A percentile compares a stretch with the other conserved stretches of the same genome.
phyloP scores from a whole-genome alignment of 2,888 invertebrate species.

The Cactoblastis cactorum region DNA sequence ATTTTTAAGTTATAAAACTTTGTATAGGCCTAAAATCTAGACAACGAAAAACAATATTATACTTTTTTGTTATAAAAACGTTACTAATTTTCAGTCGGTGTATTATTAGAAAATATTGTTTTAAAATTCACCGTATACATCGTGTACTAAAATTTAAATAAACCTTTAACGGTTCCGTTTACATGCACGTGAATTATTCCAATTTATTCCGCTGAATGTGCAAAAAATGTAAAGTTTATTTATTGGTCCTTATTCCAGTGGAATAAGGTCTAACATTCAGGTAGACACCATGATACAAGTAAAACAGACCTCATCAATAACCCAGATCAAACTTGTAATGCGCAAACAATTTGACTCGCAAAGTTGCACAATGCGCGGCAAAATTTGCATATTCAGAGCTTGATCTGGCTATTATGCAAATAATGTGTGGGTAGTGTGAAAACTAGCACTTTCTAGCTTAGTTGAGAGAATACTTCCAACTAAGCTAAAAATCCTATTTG shows the following conservation, averaged over 20 bases:
- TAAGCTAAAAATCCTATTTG: no score
- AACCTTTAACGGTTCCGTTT: constrained; percentile 5
- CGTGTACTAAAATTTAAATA: not conserved
- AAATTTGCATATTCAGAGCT: not conserved
- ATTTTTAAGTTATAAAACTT: no score
- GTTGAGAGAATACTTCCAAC: not conserved
- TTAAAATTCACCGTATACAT: not conserved
- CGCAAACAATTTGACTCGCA: constrained; percentile 25
- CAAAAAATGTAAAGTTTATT: not conserved
- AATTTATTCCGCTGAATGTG: constrained; percentile 18
- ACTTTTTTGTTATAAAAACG: no score
- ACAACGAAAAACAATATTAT: no score
- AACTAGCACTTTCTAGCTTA: not conserved
- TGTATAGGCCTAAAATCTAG: no score
- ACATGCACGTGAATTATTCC: constrained; percentile 15
- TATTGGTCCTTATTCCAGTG: not conserved
- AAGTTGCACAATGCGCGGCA: constrained; percentile 15
- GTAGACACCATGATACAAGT: constrained; percentile 17
- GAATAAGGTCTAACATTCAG: not conserved
- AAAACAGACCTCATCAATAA: constrained; percentile 41
- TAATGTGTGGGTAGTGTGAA: not conserved
- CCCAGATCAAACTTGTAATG: constrained; percentile 39
- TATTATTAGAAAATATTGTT: no score
- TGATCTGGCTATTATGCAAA: not conserved
- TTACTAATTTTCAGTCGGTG: no score